These are phyloP conservation scores for Hirtodrosophila duncani DNA, from an alignment of 2,888 invertebrate genomes.

Conservation along the genomic window DNA sequence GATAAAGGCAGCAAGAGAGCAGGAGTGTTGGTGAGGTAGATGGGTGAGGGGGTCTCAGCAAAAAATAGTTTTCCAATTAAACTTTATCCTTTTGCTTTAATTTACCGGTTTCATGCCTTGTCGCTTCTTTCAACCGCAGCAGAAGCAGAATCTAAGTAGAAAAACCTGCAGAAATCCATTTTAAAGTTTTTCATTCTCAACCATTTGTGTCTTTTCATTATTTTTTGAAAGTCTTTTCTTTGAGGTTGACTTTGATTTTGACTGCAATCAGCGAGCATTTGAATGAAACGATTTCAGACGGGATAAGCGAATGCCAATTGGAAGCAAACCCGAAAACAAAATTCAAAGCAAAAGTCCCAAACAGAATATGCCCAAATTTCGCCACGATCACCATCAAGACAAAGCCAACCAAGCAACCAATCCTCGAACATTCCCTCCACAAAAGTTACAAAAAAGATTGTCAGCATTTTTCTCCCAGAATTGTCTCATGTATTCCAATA, in stretches of 20 bases:
- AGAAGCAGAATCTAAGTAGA: constrained; percentile 38
- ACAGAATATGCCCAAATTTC: constrained; percentile 8
- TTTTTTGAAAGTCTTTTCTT: constrained; percentile 11
- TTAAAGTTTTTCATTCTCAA: constrained; percentile 59
- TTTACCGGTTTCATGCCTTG: constrained; percentile 79
- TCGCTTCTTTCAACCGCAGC: constrained; percentile 77
- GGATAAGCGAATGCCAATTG: constrained; percentile 6
- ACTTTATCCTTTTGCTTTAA: constrained; percentile 79
- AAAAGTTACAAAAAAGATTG: constrained; percentile 52
- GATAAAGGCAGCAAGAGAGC: not conserved
- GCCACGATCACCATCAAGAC: constrained; percentile 2
- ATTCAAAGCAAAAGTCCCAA: constrained; percentile 10
- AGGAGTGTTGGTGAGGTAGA: not conserved
- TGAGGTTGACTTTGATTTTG: constrained; percentile 44
- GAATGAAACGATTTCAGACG: not conserved
- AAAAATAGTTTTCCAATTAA: constrained; percentile 79
- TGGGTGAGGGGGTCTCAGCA: constrained; percentile 19
- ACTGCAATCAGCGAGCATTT: constrained; percentile 34
- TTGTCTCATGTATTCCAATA: constrained; percentile 76
- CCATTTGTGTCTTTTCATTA: constrained; percentile 5
- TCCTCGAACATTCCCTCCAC: too few species aligned
- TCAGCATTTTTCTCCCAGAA: constrained; percentile 78
- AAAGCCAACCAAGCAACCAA: constrained; percentile 13
- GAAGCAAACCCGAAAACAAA: not conserved
- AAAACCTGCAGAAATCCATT: constrained; percentile 52